These are phyloP conservation scores for Varecia variegata DNA, from an alignment of 2,797 vertebrate genomes.

Conservation along the genomic window DNA sequence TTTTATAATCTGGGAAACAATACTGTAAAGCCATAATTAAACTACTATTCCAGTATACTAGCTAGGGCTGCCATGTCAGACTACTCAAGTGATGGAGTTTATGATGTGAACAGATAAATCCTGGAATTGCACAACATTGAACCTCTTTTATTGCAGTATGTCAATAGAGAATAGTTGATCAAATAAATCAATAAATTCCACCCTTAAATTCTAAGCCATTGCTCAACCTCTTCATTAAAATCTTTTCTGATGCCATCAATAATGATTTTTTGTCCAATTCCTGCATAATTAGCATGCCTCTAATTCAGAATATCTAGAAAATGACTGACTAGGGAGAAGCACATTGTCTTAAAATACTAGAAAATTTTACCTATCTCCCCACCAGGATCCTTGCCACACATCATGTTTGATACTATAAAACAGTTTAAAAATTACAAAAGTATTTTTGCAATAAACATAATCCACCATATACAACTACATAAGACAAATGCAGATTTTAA, in stretches of 20 bases:
- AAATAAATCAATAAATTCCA: neutral
- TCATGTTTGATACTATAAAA: neutral
- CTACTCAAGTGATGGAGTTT: neutral
- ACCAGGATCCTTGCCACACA: neutral
- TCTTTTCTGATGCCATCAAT: neutral
- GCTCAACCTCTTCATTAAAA: constrained; percentile 23
- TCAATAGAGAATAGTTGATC: neutral
- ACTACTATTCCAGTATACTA: neutral
- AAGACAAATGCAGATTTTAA: constrained; percentile 8
- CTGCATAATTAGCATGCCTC: neutral
- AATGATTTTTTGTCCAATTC: neutral
- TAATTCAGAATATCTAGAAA: neutral
- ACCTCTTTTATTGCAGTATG: neutral
- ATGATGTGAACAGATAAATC: neutral
- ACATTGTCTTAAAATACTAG: neutral
- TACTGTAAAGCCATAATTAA: neutral
- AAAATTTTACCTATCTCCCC: neutral
- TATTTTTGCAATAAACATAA: neutral
- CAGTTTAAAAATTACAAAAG: neutral
- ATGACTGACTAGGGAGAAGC: neutral
- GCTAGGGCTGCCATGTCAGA: neutral
- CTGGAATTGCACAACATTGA: neutral
- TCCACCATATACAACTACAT: neutral
- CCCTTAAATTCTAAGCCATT: neutral
- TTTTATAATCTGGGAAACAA: constrained; percentile 35